These are phyloP conservation scores for Synanceia verrucosa DNA, from an alignment of 2,797 vertebrate genomes.

Conservation along the genomic window DNA sequence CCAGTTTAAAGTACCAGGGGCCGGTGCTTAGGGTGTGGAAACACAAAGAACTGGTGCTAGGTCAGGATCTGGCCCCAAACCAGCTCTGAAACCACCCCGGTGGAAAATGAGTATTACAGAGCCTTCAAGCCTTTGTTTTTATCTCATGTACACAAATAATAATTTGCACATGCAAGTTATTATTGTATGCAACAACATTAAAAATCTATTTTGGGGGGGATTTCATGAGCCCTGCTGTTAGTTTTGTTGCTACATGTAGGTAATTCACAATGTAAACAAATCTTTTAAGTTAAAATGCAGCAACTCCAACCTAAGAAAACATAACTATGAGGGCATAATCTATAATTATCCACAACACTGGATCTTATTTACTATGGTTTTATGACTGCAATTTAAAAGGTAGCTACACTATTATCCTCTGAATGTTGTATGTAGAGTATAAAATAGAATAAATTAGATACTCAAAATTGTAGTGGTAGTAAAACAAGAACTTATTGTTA, in stretches of 20 bases:
- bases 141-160: too few relatives aligned
- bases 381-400: too few relatives aligned
- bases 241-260: background rate
- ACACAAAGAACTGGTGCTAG: too few relatives aligned
- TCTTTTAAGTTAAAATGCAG: background rate
- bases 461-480: background rate
- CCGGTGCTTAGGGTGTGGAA: too few relatives aligned
- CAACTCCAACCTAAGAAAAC: background rate
- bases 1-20: too few relatives aligned
- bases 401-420: background rate
- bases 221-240: background rate
- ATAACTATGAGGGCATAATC: background rate
- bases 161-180: background rate
- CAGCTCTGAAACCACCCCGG: too few relatives aligned
- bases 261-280: background rate
- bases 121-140: too few relatives aligned
- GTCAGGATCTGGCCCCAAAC: too few relatives aligned
- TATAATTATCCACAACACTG: background rate
- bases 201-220: background rate
- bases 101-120: too few relatives aligned
- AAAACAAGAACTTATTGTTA: too few relatives aligned
- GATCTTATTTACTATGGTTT: background rate
- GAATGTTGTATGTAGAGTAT: background rate
- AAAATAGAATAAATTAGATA: background rate
- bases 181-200: background rate